Evolutionary conservation across 2,797 vertebrate genomes (phyloP).

Genomic region (Manis javanica): DNA sequence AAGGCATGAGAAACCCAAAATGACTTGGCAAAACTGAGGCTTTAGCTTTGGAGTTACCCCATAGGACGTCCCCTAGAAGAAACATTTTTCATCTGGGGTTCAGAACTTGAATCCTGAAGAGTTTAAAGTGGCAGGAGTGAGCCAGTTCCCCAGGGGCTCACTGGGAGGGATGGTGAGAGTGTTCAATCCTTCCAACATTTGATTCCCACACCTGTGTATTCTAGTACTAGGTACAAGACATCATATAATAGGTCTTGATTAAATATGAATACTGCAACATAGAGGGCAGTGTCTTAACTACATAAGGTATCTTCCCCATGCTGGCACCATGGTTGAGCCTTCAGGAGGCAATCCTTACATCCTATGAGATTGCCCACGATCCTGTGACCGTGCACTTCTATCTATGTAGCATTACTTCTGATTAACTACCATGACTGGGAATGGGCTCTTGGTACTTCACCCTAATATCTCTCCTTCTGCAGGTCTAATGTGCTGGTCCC

Average conservation of each 20-base stretch:
- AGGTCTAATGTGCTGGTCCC: neutral
- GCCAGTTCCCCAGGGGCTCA: neutral
- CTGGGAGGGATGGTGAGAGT: neutral
- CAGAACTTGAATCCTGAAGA: neutral
- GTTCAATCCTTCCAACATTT: neutral
- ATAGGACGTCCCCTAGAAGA: neutral
- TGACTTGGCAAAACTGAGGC: neutral
- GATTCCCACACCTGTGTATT: neutral
- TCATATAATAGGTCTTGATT: neutral
- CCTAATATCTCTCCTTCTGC: neutral
- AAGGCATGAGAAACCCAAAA: neutral
- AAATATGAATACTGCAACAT: neutral
- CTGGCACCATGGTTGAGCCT: neutral
- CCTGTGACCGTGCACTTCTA: neutral
- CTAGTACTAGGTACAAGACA: neutral
- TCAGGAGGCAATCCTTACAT: neutral
- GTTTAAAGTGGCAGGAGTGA: neutral
- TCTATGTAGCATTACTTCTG: neutral
- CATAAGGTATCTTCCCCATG: neutral
- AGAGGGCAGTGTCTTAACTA: neutral
- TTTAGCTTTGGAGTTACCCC: neutral
- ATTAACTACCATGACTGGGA: neutral
- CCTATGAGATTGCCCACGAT: neutral
- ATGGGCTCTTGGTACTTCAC: neutral
- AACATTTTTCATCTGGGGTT: neutral